phyloP scores from a whole-genome alignment of 23 tunicate species.

The Ascidia mentula region DNA sequence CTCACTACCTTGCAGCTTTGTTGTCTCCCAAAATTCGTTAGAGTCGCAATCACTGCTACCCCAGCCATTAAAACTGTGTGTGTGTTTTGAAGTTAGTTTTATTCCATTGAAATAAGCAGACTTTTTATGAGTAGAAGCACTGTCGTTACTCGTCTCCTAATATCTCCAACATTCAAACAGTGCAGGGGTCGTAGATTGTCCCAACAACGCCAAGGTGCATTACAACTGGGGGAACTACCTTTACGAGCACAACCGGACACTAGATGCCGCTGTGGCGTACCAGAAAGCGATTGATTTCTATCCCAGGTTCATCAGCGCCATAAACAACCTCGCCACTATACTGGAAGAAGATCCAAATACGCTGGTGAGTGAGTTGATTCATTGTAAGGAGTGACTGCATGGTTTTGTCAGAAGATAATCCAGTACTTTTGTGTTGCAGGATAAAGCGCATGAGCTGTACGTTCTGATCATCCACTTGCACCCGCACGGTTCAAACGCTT shows the following conservation, averaged over 20 bases:
- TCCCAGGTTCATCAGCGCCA: slow-evolving; percentile 47
- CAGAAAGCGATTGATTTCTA: slow-evolving; percentile 35
- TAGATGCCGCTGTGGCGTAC: slow-evolving; percentile 44
- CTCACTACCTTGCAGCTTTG: no score
- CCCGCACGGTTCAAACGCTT: slow-evolving; percentile 21
- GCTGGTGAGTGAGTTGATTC: background rate
- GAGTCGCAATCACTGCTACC: no score
- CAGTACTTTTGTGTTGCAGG: background rate
- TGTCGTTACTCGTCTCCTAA: no score
- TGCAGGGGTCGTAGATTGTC: slow-evolving; percentile 25
- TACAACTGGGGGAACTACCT: slow-evolving; percentile 65
- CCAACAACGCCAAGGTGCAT: slow-evolving; percentile 50
- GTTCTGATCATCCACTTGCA: slow-evolving; percentile 23
- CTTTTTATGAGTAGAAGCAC: no score
- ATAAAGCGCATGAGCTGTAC: slow-evolving; percentile 28
- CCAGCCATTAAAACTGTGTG: no score
- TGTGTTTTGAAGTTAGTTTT: no score
- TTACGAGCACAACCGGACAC: slow-evolving; percentile 18
- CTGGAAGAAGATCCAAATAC: slow-evolving; percentile 36
- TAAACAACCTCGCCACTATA: slow-evolving; percentile 65
- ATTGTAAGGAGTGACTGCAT: background rate
- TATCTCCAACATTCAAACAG: no score
- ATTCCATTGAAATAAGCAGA: no score
- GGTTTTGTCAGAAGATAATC: background rate
- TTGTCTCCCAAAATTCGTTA: no score